These are phyloP conservation scores for Tinea pellionella DNA, from an alignment of 2,888 invertebrate genomes.

Conservation along the genomic window DNA sequence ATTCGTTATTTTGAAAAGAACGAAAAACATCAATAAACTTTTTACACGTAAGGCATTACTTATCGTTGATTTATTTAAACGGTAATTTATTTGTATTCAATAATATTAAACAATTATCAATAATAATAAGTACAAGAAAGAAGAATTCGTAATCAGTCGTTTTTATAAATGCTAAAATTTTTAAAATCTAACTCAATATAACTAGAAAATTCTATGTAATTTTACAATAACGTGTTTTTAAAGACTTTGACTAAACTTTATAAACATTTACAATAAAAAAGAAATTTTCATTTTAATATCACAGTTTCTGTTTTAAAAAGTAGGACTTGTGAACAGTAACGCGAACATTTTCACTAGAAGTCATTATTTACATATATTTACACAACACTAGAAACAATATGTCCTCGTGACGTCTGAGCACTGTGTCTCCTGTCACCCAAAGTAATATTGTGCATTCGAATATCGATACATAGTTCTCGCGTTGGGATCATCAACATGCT, in stretches of 20 bases:
- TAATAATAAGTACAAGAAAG: neutral
- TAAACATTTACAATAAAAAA: conserved; percentile 8
- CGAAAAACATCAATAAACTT: neutral
- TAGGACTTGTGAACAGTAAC: conserved; percentile 36
- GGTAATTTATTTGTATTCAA: neutral
- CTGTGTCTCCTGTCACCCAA: conserved; percentile 78
- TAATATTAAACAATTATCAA: neutral
- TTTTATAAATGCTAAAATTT: conserved; percentile 7
- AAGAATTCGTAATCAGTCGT: conserved; percentile 6
- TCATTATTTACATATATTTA: conserved; percentile 39
- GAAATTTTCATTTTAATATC: conserved; percentile 42
- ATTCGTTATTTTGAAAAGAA: neutral
- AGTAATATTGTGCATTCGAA: conserved; percentile 77
- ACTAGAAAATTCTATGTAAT: conserved; percentile 8
- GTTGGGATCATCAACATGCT: conserved; percentile 62
- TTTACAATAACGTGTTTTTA: neutral
- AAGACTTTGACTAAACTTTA: neutral
- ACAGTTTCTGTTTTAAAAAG: conserved; percentile 66
- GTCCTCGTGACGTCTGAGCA: conserved; percentile 67
- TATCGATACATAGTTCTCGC: conserved; percentile 74
- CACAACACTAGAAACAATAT: conserved; percentile 68
- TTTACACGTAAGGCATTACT: conserved; percentile 1
- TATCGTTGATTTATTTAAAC: neutral
- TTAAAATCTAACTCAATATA: neutral
- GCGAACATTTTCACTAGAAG: conserved; percentile 13